These are phyloP conservation scores for Amblyraja radiata DNA, from an alignment of 2,797 vertebrate species.

Conservation along the genomic window DNA sequence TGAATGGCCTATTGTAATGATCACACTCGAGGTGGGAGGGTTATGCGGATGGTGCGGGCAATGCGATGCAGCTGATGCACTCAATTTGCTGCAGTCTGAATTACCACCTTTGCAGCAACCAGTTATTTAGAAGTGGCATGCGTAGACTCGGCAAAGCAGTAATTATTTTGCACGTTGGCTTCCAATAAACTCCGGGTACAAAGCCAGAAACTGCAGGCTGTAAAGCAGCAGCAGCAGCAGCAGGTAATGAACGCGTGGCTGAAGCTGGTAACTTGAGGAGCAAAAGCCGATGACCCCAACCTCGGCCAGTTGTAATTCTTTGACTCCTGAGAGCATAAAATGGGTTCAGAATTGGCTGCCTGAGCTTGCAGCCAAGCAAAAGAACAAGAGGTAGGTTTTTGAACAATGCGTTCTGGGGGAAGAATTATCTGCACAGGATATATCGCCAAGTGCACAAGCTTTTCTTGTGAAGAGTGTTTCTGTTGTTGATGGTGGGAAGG, in stretches of 20 bases:
- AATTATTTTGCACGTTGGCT: background rate
- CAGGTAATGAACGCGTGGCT: too few species aligned
- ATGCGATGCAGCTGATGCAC: too few species aligned
- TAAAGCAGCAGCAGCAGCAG: background rate
- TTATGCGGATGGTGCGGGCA: background rate
- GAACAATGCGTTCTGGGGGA: background rate
- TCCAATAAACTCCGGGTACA: background rate
- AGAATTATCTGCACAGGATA: slow-evolving; percentile 3
- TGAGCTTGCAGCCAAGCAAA: background rate
- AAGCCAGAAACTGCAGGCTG: background rate
- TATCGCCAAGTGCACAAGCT: slow-evolving; percentile 22
- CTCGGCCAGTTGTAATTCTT: background rate
- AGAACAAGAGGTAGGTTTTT: background rate
- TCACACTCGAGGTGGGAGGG: background rate
- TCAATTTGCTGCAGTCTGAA: background rate
- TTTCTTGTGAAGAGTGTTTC: slow-evolving; percentile 44
- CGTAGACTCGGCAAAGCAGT: background rate
- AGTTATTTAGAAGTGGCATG: background rate
- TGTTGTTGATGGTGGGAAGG: background rate
- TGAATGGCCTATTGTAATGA: background rate
- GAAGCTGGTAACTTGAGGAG: background rate
- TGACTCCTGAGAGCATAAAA: background rate
- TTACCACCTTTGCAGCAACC: background rate
- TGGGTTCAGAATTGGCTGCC: background rate
- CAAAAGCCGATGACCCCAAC: background rate